Evolutionary conservation across 2,113 vertebrate species (phyloP), one percentile per base, ranked within the genome.

Genomic region (Pseudorasbora parva): DNA sequence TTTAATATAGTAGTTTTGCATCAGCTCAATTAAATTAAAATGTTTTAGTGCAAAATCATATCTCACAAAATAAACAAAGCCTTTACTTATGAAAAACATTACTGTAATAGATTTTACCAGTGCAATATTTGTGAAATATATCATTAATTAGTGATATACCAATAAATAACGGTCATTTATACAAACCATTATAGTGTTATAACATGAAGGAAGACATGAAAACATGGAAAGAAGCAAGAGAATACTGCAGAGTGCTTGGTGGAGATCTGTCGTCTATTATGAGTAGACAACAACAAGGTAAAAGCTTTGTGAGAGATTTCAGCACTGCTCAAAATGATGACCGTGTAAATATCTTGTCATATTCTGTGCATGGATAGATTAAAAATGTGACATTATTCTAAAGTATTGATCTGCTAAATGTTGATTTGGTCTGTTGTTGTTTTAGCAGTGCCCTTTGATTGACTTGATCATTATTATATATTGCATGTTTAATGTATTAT

Each of bases 221-320:
- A 85, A 92, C 80, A 17, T 98, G 97, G 98, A 86, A 91, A 30
- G 91, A 94, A 0, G 95, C 97, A 49, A 93, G 95, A 77, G 89
- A 82, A 78, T 84, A 91, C 85, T 99, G 98, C 88, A 88, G 88
- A 79, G 66, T 21, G 5, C 85, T 91, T 49, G 92, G 92, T 82
- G 97, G 96, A 80, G 96, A 94, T 86, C 88, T 99, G 84, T 95
- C 80, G 43, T 94, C 96, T 5, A 89, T 98, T 89, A 56, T 85
- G 25, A 92, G 89, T 45, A 92, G 94, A 69, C 88, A 90, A 86
- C 93, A 96, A 8, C 97, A 99, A 97, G 96, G 98, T 99, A 89
- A 66, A 82, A 11, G n/a, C n/a, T n/a, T n/a, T n/a, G n/a, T n/a
- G n/a, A n/a, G 4, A 27, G 41, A 30, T 47, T 51, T 74, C 8